phyloP scores from a whole-genome alignment of 2,888 invertebrate species.

The Lasioglossum lativentre region DNA sequence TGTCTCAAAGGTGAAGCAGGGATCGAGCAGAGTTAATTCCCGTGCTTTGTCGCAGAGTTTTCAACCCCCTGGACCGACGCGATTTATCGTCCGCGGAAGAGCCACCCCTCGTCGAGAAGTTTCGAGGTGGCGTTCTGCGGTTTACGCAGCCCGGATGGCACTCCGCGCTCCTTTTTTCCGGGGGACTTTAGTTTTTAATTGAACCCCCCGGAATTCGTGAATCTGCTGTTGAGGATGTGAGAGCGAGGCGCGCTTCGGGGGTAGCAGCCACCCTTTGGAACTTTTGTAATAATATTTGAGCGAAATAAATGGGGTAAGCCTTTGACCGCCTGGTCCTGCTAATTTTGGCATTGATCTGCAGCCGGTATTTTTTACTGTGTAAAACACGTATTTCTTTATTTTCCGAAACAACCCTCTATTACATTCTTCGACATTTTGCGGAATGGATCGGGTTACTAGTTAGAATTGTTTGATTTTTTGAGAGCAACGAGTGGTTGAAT shows the following conservation, averaged over 20 bases:
- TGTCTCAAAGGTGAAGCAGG: neutral
- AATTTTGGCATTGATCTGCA: neutral
- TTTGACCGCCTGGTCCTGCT: neutral
- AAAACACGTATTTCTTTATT: neutral
- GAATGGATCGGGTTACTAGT: neutral
- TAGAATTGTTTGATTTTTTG: too few relatives aligned
- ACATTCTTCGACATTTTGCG: neutral
- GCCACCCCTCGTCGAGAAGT: conserved; percentile 8
- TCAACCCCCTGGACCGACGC: neutral
- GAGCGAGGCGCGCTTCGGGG: neutral
- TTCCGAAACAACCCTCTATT: neutral
- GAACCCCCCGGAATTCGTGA: neutral
- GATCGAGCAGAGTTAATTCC: conserved; percentile 32
- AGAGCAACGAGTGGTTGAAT: too few relatives aligned
- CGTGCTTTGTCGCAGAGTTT: conserved; percentile 11
- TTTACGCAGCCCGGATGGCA: neutral
- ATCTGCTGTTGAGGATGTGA: neutral
- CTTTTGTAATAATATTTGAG: conserved; percentile 5
- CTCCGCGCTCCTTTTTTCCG: neutral
- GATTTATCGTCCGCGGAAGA: conserved; percentile 29
- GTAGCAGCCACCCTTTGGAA: neutral
- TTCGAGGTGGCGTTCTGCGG: conserved; percentile 18
- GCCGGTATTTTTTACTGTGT: neutral
- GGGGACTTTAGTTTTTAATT: conserved; percentile 5
- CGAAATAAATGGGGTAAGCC: neutral